These are phyloP conservation scores for Agapornis canus DNA, from an alignment of 2,797 vertebrate species.

Conservation along the genomic window DNA sequence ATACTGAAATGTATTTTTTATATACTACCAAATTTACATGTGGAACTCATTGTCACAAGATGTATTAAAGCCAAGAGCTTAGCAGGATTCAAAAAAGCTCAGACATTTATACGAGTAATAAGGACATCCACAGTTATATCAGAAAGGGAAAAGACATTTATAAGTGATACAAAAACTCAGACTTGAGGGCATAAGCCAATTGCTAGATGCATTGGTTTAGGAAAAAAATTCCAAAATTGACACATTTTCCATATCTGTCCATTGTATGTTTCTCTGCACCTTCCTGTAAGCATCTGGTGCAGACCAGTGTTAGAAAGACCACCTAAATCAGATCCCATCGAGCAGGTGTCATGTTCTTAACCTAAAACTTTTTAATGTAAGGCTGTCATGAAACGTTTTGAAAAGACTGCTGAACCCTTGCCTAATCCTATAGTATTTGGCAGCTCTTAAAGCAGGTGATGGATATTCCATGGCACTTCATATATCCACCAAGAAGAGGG, in stretches of 20 bases:
- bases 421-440: not conserved
- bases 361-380: constrained; percentile 17
- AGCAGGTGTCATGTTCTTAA: constrained; percentile 45
- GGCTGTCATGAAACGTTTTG: constrained; percentile 35
- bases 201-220: not conserved
- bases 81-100: constrained; percentile 48
- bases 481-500: not conserved
- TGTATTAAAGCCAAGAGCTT: constrained; percentile 55
- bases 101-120: constrained; percentile 56
- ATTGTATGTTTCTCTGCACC: not conserved
- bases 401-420: constrained; percentile 7
- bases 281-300: not conserved
- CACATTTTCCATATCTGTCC: not conserved
- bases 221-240: not conserved
- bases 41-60: constrained; percentile 57
- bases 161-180: constrained; percentile 18
- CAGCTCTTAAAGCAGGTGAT: not conserved
- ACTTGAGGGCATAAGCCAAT: not conserved
- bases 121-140: constrained; percentile 38
- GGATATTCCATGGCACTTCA: not conserved
- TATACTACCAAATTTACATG: constrained; percentile 51
- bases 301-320: not conserved
- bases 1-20: constrained; percentile 26
- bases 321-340: not conserved
- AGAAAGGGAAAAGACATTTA: constrained; percentile 47